phyloP scores from a whole-genome alignment of 2,113 vertebrate genomes.

The Apodemus sylvaticus region DNA sequence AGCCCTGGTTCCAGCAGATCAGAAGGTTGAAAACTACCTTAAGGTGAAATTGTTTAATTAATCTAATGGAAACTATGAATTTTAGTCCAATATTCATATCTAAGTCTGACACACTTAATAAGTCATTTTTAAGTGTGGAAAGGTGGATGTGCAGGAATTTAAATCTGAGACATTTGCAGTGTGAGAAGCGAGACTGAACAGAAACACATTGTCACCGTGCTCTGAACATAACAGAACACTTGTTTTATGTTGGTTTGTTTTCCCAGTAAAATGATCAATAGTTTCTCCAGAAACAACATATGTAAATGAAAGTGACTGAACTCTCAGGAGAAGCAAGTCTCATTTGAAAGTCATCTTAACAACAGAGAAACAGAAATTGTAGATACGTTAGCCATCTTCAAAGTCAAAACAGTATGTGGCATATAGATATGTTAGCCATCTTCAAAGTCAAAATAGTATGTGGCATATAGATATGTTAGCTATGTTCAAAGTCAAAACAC shows the following conservation, averaged over 20 bases:
- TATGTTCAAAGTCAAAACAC: constrained; percentile 21
- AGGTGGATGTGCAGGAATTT: neutral
- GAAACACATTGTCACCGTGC: neutral
- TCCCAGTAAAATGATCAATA: neutral
- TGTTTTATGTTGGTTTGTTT: neutral
- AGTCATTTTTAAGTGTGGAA: neutral
- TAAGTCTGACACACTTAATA: neutral
- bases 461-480: neutral
- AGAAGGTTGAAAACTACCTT: neutral
- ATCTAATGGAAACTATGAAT: constrained; percentile 24
- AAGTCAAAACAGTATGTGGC: constrained; percentile 18
- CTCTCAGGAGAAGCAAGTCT: constrained; percentile 32
- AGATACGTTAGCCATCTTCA: constrained; percentile 13
- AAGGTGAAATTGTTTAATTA: neutral
- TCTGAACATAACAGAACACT: neutral
- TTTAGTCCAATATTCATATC: neutral
- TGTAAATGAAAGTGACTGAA: constrained; percentile 52
- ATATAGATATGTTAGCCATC: constrained; percentile 24
- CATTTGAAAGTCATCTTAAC: constrained; percentile 50
- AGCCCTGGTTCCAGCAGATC: neutral
- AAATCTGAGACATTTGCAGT: neutral
- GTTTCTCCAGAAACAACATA: constrained; percentile 34
- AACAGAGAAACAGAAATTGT: constrained; percentile 17
- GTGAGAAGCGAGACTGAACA: neutral
- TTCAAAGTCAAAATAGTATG: too few relatives aligned